Conservation (phyloP, 2,797 vertebrate genomes). For the Momotus momota region DNA sequence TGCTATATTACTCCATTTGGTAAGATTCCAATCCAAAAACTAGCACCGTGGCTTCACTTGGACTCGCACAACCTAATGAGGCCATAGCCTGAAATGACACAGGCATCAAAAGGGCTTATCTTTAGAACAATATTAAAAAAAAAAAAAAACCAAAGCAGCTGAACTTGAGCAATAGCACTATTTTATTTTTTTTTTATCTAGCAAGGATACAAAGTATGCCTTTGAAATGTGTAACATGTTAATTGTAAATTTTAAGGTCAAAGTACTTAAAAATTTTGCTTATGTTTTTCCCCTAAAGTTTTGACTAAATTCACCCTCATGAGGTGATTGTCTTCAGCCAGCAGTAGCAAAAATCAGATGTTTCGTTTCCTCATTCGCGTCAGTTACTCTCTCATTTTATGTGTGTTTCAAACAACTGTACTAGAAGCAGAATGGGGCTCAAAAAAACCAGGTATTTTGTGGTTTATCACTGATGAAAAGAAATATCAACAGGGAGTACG, state of each 20-base stretch:
- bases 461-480: not conserved
- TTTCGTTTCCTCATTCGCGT: not conserved
- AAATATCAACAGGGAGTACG: not conserved
- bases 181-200: not conserved
- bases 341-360: not conserved
- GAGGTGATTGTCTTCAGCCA: not conserved
- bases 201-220: not conserved
- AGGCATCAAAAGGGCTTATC: not conserved
- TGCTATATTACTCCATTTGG: not conserved
- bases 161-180: not conserved
- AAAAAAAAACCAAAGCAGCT: not conserved
- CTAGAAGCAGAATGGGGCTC: not conserved
- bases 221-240: not conserved
- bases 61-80: not conserved
- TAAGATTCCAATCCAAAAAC: not conserved
- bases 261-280: not conserved
- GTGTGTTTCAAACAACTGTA: not conserved
- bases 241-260: not conserved
- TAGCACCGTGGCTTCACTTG: not conserved
- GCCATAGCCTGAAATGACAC: not conserved
- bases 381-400: not conserved
- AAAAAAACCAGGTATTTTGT: not conserved
- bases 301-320: not conserved
- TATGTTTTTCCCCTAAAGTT: not conserved
- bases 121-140: not conserved